Evolutionary conservation across 2,888 invertebrate genomes (phyloP).

Genomic region (Nezara viridula): DNA sequence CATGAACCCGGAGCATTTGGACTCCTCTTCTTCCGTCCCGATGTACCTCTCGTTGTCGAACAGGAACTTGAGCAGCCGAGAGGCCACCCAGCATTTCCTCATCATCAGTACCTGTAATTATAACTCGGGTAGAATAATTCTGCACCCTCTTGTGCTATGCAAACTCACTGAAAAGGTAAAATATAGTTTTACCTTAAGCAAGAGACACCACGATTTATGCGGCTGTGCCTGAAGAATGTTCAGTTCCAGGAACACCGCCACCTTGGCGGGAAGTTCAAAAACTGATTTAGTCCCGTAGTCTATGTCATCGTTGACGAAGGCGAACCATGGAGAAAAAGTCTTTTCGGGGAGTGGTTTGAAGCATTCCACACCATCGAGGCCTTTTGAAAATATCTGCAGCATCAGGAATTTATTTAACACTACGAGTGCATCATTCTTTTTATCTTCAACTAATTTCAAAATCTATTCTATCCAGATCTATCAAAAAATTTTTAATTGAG

Average conservation of each 20-base stretch:
- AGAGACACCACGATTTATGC: conserved; percentile 82
- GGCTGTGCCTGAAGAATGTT: conserved; percentile 82
- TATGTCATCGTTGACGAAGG: conserved; percentile 68
- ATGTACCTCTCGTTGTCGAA: conserved; percentile 65
- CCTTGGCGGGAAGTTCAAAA: conserved; percentile 71
- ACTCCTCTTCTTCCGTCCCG: conserved; percentile 62
- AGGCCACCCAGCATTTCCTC: conserved; percentile 78
- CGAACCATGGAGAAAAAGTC: conserved; percentile 65
- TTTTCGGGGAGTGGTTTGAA: conserved; percentile 64
- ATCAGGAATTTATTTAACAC: background rate
- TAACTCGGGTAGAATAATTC: conserved; percentile 29
- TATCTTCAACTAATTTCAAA: no score
- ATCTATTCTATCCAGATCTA: no score
- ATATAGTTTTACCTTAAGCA: conserved; percentile 77
- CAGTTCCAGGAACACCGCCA: conserved; percentile 79
- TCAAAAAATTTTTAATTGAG: no score
- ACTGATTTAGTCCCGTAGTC: conserved; percentile 69
- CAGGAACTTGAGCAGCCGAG: conserved; percentile 74
- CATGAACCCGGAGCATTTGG: conserved; percentile 71
- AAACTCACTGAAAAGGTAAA: background rate
- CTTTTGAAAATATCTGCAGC: conserved; percentile 72
- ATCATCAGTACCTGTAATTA: conserved; percentile 77
- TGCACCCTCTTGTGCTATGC: background rate
- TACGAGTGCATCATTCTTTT: no score
- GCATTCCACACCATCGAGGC: conserved; percentile 71